A percentile compares a stretch with the other conserved stretches of the same genome.
Evolutionary conservation across 1,140 invertebrate species (phyloP).

Genomic region (Mya arenaria): DNA sequence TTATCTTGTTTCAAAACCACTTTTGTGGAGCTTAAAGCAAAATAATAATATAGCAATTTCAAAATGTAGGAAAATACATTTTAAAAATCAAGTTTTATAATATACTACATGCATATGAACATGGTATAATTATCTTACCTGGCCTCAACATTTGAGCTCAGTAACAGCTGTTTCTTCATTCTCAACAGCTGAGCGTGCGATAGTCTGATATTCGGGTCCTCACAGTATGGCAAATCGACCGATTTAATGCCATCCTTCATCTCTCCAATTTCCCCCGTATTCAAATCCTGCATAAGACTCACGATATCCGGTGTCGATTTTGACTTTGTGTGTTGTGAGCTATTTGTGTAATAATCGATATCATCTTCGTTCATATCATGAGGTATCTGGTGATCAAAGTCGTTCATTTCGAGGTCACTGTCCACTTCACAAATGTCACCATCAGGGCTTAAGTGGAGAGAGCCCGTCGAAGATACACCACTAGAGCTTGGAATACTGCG

Average conservation of each 20-base stretch:
- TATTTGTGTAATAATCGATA: background rate
- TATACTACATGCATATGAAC: too few species aligned
- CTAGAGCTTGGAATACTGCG: slow-evolving; percentile 82
- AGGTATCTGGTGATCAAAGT: slow-evolving; percentile 42
- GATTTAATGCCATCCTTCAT: slow-evolving; percentile 82
- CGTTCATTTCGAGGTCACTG: slow-evolving; percentile 57
- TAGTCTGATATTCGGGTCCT: slow-evolving; percentile 68
- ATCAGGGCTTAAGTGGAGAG: slow-evolving; percentile 81
- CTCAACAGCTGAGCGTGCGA: slow-evolving; percentile 78
- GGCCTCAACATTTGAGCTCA: slow-evolving; percentile 82
- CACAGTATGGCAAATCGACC: slow-evolving; percentile 79
- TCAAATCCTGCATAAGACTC: slow-evolving; percentile 66
- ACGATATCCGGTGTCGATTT: slow-evolving; percentile 77
- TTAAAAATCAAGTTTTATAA: too few species aligned
- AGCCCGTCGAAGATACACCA: slow-evolving; percentile 83
- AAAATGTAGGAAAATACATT: too few species aligned
- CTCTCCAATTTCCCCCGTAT: slow-evolving; percentile 74
- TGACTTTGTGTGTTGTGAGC: slow-evolving; percentile 57
- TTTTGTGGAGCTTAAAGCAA: too few species aligned
- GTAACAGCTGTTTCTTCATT: slow-evolving; percentile 82
- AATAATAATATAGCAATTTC: too few species aligned
- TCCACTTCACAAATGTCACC: slow-evolving; percentile 76
- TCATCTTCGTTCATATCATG: slow-evolving; percentile 47
- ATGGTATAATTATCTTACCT: slow-evolving; percentile 79
- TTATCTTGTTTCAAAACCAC: too few species aligned